phyloP scores from a whole-genome alignment of 1,140 invertebrate genomes.

The Conus ventricosus region DNA sequence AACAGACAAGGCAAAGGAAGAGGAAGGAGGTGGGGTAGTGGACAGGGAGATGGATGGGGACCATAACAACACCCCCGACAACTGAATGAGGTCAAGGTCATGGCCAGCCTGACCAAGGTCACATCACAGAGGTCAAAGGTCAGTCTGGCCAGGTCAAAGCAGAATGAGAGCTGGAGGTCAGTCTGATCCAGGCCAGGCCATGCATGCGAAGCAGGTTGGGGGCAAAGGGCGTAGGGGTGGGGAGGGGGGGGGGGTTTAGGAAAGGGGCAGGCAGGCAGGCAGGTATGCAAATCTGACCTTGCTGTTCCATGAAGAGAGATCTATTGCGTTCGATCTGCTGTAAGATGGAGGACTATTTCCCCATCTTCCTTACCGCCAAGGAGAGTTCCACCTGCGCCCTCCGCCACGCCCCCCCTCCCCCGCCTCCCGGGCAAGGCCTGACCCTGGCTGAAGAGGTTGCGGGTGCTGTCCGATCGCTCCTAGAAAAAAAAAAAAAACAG shows the following conservation, averaged over 20 bases:
- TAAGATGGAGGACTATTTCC: slow-evolving; percentile 90
- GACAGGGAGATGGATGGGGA: not conserved
- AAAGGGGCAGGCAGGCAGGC: not conserved
- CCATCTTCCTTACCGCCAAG: slow-evolving; percentile 77
- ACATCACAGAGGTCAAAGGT: not conserved
- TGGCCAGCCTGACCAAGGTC: not conserved
- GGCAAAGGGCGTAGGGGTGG: not conserved
- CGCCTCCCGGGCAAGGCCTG: slow-evolving; percentile 18
- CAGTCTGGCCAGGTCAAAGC: not conserved
- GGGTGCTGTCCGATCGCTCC: slow-evolving; percentile 7
- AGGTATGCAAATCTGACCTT: slow-evolving; percentile 80
- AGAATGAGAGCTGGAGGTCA: not conserved
- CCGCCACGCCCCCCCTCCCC: not conserved
- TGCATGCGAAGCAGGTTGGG: not conserved
- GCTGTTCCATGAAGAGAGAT: slow-evolving; percentile 89
- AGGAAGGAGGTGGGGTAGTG: not conserved
- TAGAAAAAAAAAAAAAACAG: not conserved
- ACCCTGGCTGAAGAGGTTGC: slow-evolving; percentile 37
- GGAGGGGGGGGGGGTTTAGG: no score
- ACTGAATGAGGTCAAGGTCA: no score
- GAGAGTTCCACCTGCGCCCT: not conserved
- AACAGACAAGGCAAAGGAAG: not conserved
- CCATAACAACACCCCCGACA: no score
- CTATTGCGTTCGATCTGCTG: slow-evolving; percentile 92
- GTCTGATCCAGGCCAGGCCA: not conserved